These are phyloP conservation scores for Drosophila takahashii DNA, from an alignment of 1,140 invertebrate genomes.

Conservation along the genomic window DNA sequence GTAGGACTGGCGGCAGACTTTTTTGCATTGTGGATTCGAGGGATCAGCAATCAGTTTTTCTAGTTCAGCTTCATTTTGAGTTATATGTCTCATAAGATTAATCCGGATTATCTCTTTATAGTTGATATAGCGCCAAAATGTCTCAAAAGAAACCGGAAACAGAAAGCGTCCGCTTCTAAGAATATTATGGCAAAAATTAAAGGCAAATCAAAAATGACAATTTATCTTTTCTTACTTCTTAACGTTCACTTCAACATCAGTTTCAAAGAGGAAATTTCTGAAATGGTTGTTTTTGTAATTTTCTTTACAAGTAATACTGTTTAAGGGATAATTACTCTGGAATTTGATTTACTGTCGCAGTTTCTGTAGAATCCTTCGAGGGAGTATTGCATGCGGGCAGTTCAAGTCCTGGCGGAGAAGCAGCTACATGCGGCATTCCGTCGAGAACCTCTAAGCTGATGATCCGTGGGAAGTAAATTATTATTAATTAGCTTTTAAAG, in stretches of 20 bases:
- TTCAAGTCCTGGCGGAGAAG: not conserved
- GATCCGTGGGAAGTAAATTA: too few relatives aligned
- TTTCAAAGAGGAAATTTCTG: not conserved
- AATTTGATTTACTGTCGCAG: not conserved
- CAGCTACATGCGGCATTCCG: not conserved
- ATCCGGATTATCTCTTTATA: not conserved
- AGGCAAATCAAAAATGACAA: not conserved
- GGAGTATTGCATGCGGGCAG: not conserved
- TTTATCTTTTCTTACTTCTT: not conserved
- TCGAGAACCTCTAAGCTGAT: not conserved
- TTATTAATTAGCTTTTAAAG: too few relatives aligned
- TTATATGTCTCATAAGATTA: not conserved
- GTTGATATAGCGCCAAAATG: not conserved
- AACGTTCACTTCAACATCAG: slow-evolving; percentile 1
- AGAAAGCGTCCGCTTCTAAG: not conserved
- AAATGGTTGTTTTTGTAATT: not conserved
- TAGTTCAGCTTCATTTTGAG: not conserved
- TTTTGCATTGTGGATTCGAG: not conserved
- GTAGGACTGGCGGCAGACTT: not conserved
- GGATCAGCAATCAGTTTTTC: not conserved
- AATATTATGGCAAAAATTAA: not conserved
- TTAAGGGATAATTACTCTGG: not conserved
- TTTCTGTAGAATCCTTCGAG: not conserved
- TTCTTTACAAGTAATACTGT: not conserved
- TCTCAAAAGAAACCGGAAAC: not conserved